phyloP scores from a whole-genome alignment of 2,888 invertebrate genomes.

The Athripsodes cinereus region DNA sequence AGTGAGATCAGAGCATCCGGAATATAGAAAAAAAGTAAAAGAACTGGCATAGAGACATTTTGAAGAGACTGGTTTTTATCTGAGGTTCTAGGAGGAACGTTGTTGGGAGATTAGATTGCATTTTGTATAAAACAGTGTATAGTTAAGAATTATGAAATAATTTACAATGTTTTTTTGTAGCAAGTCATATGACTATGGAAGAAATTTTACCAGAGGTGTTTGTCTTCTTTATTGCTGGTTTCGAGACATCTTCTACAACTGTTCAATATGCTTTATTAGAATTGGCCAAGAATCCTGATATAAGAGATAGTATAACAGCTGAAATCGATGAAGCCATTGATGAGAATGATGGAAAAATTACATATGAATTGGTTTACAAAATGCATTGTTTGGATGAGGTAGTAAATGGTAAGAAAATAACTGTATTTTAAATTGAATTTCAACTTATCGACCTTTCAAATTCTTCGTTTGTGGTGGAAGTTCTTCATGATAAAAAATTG shows the following conservation, averaged over 20 bases:
- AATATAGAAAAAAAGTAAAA: too few species aligned
- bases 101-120: too few species aligned
- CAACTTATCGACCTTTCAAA: background rate
- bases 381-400: slow-evolving; percentile 45
- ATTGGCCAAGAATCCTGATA: slow-evolving; percentile 39
- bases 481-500: too few species aligned
- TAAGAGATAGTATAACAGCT: slow-evolving; percentile 38
- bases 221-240: slow-evolving; percentile 49
- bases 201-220: slow-evolving; percentile 39
- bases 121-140: too few species aligned
- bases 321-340: slow-evolving; percentile 38
- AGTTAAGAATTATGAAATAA: too few species aligned
- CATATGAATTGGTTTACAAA: slow-evolving; percentile 42
- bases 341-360: slow-evolving; percentile 36
- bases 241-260: slow-evolving; percentile 48
- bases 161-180: slow-evolving; percentile 1
- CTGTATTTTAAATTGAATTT: background rate
- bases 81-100: too few species aligned
- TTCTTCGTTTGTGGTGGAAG: too few species aligned
- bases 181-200: background rate
- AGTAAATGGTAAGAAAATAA: slow-evolving; percentile 37
- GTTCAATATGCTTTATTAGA: slow-evolving; percentile 44
- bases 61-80: too few species aligned
- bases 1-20: too few species aligned
- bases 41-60: too few species aligned